Evolutionary conservation across 1,140 invertebrate genomes (phyloP).

Genomic region (Drosophila ironensis): DNA sequence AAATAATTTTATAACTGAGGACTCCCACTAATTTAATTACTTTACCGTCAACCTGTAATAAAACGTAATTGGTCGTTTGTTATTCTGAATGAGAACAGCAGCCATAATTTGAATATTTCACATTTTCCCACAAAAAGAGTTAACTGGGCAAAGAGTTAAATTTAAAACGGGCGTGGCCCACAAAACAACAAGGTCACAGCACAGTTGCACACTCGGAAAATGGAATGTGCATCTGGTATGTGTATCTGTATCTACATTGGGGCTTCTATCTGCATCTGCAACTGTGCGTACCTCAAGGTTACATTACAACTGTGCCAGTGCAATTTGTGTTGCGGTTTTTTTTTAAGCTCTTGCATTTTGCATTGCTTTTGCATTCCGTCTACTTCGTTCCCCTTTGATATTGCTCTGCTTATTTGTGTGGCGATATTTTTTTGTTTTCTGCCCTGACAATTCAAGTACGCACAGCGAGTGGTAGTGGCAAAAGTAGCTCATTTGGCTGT

Average conservation of each 20-base stretch:
- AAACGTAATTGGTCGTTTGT: constrained; percentile 24
- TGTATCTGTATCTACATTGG: background rate
- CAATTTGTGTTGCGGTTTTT: constrained; percentile 35
- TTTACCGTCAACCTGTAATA: background rate
- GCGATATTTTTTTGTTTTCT: constrained; percentile 25
- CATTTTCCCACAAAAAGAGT: background rate
- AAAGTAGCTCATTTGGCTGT: constrained; percentile 37
- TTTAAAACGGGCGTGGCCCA: background rate
- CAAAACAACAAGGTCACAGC: constrained; percentile 21
- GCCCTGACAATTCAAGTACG: constrained; percentile 42
- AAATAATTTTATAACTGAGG: background rate
- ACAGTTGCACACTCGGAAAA: constrained; percentile 15
- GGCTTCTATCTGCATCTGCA: constrained; percentile 2
- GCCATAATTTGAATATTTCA: constrained; percentile 1
- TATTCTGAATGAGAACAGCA: constrained; percentile 12
- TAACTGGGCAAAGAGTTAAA: background rate
- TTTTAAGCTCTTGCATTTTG: constrained; percentile 27
- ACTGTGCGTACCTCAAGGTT: constrained; percentile 24
- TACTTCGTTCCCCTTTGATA: constrained; percentile 8
- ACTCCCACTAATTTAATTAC: constrained; percentile 28
- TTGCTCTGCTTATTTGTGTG: constrained; percentile 22
- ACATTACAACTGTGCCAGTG: constrained; percentile 39
- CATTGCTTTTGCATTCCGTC: constrained; percentile 16
- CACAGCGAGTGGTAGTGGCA: constrained; percentile 23
- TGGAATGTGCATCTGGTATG: constrained; percentile 6